Conservation (phyloP, 1,140 invertebrate genomes). For the Solenopsis fugax region DNA sequence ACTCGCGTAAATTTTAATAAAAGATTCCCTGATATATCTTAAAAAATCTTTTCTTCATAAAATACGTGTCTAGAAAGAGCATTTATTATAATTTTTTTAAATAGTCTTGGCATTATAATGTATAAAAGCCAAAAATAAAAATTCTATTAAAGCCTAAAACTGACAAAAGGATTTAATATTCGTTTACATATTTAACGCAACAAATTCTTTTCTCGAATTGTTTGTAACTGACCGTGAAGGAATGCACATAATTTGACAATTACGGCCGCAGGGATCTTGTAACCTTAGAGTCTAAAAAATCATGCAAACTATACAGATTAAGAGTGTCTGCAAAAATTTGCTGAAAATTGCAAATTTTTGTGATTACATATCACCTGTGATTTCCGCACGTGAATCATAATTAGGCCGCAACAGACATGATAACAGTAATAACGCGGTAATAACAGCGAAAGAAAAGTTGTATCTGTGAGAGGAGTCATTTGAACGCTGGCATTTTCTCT, state of each 20-base stretch:
- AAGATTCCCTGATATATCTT: neutral
- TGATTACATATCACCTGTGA: neutral
- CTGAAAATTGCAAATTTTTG: constrained; percentile 28
- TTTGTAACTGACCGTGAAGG: neutral
- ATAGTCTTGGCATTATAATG: neutral
- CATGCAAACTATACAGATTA: neutral
- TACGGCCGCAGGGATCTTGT: neutral
- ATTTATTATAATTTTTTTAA: constrained; percentile 7
- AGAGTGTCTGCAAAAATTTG: constrained; percentile 35
- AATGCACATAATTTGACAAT: neutral
- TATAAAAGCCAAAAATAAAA: neutral
- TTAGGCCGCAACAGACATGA: constrained; percentile 21
- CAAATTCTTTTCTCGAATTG: neutral
- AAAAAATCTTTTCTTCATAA: neutral
- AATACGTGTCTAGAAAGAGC: neutral
- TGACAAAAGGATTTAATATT: neutral
- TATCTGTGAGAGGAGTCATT: constrained; percentile 21
- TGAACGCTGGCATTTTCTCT: constrained; percentile 9
- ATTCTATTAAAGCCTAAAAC: neutral
- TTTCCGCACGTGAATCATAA: constrained; percentile 46
- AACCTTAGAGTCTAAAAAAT: neutral
- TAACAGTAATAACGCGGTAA: constrained; percentile 52
- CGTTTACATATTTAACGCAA: neutral
- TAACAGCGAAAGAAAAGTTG: constrained; percentile 42
- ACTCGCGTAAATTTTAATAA: neutral